Conservation (phyloP, 2,113 vertebrate genomes). For the Brachionichthys hirsutus region DNA sequence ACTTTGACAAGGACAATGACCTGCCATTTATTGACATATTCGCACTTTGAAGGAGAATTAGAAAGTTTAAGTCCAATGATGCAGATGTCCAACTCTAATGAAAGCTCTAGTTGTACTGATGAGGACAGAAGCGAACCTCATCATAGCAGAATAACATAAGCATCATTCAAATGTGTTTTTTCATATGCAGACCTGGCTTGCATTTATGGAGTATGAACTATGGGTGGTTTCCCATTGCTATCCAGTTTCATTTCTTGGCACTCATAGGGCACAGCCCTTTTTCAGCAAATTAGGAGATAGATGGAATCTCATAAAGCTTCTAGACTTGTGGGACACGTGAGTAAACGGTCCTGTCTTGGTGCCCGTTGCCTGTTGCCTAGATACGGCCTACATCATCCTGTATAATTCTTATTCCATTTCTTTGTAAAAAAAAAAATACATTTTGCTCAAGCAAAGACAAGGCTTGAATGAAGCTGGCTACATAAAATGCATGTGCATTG, state of each 20-base stretch:
- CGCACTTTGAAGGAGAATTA: too few relatives aligned
- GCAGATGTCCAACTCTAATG: too few relatives aligned
- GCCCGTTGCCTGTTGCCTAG: constrained; percentile 75
- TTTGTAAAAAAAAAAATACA: constrained; percentile 8
- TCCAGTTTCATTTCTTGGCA: constrained; percentile 17
- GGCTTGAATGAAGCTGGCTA: constrained; percentile 29
- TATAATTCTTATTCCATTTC: constrained; percentile 27
- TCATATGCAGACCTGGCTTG: neutral
- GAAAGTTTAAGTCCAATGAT: too few relatives aligned
- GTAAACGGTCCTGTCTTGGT: constrained; percentile 48
- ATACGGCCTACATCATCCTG: constrained; percentile 57
- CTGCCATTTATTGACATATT: too few relatives aligned
- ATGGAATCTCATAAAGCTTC: constrained; percentile 51
- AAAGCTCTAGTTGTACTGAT: too few relatives aligned
- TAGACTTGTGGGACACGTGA: constrained; percentile 40
- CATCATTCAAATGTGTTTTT: neutral
- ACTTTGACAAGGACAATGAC: too few relatives aligned
- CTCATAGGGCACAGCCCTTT: constrained; percentile 12
- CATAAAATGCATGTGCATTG: neutral
- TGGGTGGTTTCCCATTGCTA: neutral
- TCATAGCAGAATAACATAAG: too few relatives aligned
- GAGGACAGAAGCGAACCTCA: too few relatives aligned
- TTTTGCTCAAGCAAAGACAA: constrained; percentile 7
- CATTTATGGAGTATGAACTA: constrained; percentile 4
- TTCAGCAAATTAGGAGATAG: constrained; percentile 31